Evolutionary conservation across 2,888 invertebrate genomes (phyloP).

Genomic region (Lasioglossum leucozonium): DNA sequence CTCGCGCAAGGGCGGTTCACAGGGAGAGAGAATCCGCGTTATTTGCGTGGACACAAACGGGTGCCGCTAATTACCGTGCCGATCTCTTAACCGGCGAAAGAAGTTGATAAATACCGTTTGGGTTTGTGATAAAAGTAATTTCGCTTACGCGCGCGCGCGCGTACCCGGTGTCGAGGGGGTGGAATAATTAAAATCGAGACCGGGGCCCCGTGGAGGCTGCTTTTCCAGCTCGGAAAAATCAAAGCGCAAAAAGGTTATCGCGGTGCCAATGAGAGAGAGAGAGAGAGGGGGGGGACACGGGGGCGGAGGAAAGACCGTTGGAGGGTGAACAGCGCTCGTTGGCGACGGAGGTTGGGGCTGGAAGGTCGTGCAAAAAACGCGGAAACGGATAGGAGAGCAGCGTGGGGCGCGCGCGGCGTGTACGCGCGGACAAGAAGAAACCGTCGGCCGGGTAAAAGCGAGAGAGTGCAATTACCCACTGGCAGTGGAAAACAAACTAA

Average conservation of each 20-base stretch:
- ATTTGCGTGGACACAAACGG: not conserved
- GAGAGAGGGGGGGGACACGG: not conserved
- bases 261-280: not conserved
- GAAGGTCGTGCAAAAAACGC: conserved; percentile 68
- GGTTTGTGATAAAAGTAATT: conserved; percentile 36
- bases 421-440: conserved; percentile 73
- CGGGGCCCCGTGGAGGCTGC: conserved; percentile 27
- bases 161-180: conserved; percentile 12
- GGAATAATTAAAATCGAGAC: conserved; percentile 58
- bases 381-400: conserved; percentile 73
- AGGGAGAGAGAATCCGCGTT: not conserved
- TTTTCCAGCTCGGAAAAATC: conserved; percentile 41
- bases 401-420: conserved; percentile 40
- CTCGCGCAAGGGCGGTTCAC: not conserved
- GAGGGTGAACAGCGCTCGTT: conserved; percentile 3
- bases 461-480: conserved; percentile 82
- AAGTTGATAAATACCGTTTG: conserved; percentile 21
- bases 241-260: conserved; percentile 17
- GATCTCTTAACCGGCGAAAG: conserved; percentile 23
- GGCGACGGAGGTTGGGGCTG: not conserved
- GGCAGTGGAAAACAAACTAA: conserved; percentile 82
- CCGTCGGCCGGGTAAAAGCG: conserved; percentile 77
- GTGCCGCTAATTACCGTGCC: conserved; percentile 22
- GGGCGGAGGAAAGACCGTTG: not conserved
- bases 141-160: conserved; percentile 11